Base-by-base conservation (phyloP, 2,113 vertebrate genomes). In the Peucedramus taeniatus region DNA sequence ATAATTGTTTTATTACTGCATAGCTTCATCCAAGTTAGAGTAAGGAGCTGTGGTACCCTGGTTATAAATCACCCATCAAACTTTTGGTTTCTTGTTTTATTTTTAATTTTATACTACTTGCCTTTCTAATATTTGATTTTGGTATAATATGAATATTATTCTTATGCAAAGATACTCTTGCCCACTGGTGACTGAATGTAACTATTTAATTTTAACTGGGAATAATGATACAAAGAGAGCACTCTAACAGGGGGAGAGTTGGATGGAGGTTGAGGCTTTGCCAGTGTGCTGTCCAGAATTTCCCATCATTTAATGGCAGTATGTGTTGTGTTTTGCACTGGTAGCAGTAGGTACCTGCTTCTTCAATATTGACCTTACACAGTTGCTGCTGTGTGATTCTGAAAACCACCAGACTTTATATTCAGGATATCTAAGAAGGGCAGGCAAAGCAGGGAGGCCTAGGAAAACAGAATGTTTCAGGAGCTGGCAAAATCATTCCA, bases 381-480 rank as follows among this genome's bases (percentile, higher is more conserved):
- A 2, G 50, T 40, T 65, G 51, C 65, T 89, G 54, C 44, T 59
- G 49, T 27, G 33, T 64, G 31, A 27, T 84, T 71, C 49, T 90
- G 50, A 76, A 23, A 85, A 35, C 45, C 64, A 30, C 27, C 31
- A 59, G 37, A 18, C 37, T 40, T 61, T 8, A 68, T 69, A 65
- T 69, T 54, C 42, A 80, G 28, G 23, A 11, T 85, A 27, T 60
- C 54, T 82, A 30, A 71, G 47, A 44, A 28, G 39, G 28, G 26
- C 64, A 54, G 22, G n/a, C 1, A 15, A 86, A 88, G 59, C 71
- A 86, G 42, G 40, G 65, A 94, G 71, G 50, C 59, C 39, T 49
- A 21, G 35, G 76, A 83, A 96, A 82, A 89, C n/a, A 93, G 85
- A 86, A 39, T 54, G 68, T 88, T 90, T 94, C 75, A 77, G 66